These are phyloP conservation scores for Drosophila subquinaria DNA, from an alignment of 2,888 invertebrate species.

Conservation along the genomic window DNA sequence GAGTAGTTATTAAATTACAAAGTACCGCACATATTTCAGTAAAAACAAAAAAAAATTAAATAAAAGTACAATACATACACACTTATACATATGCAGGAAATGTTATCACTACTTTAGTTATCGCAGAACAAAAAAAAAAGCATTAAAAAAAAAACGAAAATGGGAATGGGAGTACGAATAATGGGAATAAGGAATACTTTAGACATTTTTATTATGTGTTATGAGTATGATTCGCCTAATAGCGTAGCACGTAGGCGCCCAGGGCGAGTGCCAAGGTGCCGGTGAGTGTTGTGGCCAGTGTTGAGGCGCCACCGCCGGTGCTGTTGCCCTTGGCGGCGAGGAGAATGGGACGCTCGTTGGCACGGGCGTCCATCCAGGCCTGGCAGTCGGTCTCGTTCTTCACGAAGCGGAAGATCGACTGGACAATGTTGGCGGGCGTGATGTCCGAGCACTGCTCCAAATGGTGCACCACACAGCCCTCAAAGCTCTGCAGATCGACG, in stretches of 20 bases:
- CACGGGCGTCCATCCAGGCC: constrained; percentile 64
- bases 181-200: constrained; percentile 40
- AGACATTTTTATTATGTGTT: constrained; percentile 12
- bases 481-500: constrained; percentile 82
- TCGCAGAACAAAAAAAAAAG: constrained; percentile 26
- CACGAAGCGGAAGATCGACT: constrained; percentile 91
- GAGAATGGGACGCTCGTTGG: constrained; percentile 70
- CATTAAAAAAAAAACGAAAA: neutral
- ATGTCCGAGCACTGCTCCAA: constrained; percentile 89
- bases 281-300: constrained; percentile 33
- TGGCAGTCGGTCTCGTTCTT: constrained; percentile 89
- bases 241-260: constrained; percentile 25
- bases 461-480: constrained; percentile 82
- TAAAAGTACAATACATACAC: constrained; percentile 9
- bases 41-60: constrained; percentile 16
- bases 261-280: constrained; percentile 50
- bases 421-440: constrained; percentile 92
- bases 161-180: constrained; percentile 1
- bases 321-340: constrained; percentile 50
- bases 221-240: constrained; percentile 44
- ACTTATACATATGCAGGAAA: constrained; percentile 19
- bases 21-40: constrained; percentile 43
- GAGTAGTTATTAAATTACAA: constrained; percentile 55
- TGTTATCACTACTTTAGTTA: constrained; percentile 43
- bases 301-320: constrained; percentile 39